Evolutionary conservation across 1,140 invertebrate genomes (phyloP).

Genomic region (Lysiphlebus fabarum): DNA sequence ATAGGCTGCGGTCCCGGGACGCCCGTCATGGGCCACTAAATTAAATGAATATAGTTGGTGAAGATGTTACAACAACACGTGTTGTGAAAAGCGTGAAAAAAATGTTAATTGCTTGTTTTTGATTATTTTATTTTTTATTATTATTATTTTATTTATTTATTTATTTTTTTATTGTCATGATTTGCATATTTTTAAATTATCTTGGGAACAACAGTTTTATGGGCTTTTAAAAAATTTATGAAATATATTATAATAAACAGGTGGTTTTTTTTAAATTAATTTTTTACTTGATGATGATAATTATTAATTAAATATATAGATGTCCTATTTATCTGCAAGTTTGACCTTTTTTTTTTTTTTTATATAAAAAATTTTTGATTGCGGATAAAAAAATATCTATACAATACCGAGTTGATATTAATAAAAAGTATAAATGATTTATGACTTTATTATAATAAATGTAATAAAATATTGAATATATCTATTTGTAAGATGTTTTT

Average conservation of each 20-base stretch:
- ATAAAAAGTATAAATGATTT: no score
- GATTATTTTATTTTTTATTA: constrained; percentile 4
- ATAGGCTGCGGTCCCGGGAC: constrained; percentile 29
- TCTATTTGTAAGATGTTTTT: neutral
- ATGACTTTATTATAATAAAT: no score
- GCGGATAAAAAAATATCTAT: no score
- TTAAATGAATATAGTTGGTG: neutral
- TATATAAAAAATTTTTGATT: no score
- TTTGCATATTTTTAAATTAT: no score
- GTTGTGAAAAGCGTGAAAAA: constrained; percentile 24
- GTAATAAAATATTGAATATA: neutral
- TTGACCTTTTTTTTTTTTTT: no score
- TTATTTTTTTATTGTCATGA: neutral
- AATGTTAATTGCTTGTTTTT: constrained; percentile 11
- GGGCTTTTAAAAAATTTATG: constrained; percentile 11
- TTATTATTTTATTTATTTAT: constrained; percentile 16
- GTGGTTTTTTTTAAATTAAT: no score
- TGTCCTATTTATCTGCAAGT: no score
- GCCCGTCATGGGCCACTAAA: constrained; percentile 13
- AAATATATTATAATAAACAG: neutral
- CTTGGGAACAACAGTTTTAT: constrained; percentile 7
- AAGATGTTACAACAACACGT: constrained; percentile 8
- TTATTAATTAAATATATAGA: no score
- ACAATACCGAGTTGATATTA: no score
- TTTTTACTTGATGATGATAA: no score